Evolutionary conservation across 2,113 vertebrate species (phyloP).

Genomic region (Paracanthobrama guichenoti): DNA sequence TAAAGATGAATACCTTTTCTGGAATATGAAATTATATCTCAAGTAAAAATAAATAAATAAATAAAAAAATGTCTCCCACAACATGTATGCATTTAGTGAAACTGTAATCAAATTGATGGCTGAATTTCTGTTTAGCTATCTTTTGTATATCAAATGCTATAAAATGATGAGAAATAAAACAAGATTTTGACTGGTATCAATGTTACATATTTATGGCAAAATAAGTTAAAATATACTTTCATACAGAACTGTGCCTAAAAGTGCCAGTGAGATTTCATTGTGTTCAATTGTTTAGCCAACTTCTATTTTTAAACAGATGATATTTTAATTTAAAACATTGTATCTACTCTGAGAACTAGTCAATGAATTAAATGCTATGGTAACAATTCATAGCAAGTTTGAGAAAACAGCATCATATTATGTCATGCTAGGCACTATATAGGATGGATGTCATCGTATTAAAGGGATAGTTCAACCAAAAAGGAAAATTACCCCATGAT

Average conservation of each 20-base stretch:
- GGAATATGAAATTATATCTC: background rate
- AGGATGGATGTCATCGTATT: no score
- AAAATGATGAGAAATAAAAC: background rate
- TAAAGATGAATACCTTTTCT: background rate
- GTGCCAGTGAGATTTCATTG: background rate
- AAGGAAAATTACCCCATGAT: no score
- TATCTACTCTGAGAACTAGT: no score
- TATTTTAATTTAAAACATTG: no score
- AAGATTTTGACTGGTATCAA: background rate
- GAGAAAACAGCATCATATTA: background rate
- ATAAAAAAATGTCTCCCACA: background rate
- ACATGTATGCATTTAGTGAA: background rate
- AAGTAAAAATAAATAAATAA: background rate
- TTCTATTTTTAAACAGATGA: background rate
- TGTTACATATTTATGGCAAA: no score
- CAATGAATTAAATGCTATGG: no score
- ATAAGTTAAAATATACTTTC: background rate
- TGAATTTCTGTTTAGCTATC: no score
- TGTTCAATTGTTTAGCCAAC: background rate
- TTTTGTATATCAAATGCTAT: no score
- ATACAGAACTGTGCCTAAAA: no score
- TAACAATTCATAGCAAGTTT: background rate
- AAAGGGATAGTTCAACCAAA: no score
- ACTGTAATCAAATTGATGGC: no score
- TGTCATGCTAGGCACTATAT: background rate